Conservation (phyloP, 2,888 invertebrate species). For the Apomyelois bistriatella region DNA sequence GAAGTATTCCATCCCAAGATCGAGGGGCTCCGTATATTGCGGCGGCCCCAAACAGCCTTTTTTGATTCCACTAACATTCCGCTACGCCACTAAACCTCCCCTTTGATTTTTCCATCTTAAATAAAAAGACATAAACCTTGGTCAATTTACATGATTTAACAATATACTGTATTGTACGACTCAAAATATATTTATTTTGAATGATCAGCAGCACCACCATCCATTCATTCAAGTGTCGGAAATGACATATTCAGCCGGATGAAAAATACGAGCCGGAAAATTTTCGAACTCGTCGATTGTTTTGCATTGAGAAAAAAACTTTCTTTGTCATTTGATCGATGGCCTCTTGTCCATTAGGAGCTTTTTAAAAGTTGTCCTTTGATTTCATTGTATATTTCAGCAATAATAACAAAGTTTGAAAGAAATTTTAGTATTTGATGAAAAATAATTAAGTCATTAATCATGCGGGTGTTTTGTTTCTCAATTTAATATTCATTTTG, state of each 20-base stretch:
- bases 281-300: slow-evolving; percentile 60
- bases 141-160: slow-evolving; percentile 36
- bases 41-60: slow-evolving; percentile 66
- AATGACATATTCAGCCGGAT: slow-evolving; percentile 48
- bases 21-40: slow-evolving; percentile 72
- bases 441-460: slow-evolving; percentile 60
- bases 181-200: background rate
- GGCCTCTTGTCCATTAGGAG: slow-evolving; percentile 71
- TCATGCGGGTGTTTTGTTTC: slow-evolving; percentile 52
- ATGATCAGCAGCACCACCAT: slow-evolving; percentile 21
- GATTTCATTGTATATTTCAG: slow-evolving; percentile 66
- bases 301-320: slow-evolving; percentile 66
- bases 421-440: slow-evolving; percentile 45
- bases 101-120: slow-evolving; percentile 61
- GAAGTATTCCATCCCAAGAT: slow-evolving; percentile 74
- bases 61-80: slow-evolving; percentile 66
- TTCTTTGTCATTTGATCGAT: slow-evolving; percentile 77
- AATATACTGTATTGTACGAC: background rate
- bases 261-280: slow-evolving; percentile 50
- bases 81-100: slow-evolving; percentile 51
- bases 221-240: slow-evolving; percentile 40
- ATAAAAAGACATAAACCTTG: slow-evolving; percentile 41
- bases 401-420: slow-evolving; percentile 61
- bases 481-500: slow-evolving; percentile 32
- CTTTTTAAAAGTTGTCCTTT: slow-evolving; percentile 74